Evolutionary conservation across 2,113 vertebrate species (phyloP).

Genomic region (Manacus vitellinus): DNA sequence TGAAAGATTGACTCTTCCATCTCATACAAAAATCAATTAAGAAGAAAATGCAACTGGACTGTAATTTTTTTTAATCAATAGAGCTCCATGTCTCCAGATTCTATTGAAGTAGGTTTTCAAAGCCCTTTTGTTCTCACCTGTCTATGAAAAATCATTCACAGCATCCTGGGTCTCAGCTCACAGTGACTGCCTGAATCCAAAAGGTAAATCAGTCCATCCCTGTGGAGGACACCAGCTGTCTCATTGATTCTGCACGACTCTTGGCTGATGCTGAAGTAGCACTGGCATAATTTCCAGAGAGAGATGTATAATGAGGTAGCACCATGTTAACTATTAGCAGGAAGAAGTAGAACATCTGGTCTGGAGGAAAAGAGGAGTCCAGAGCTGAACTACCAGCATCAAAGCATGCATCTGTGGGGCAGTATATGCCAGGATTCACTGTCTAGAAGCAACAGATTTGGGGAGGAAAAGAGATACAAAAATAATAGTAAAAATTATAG

Average conservation of each 20-base stretch:
- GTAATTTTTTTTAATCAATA: constrained; percentile 66
- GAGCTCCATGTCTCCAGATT: constrained; percentile 56
- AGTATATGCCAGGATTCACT: neutral
- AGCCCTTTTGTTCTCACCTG: constrained; percentile 81
- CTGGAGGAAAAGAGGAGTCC: constrained; percentile 70
- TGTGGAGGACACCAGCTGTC: constrained; percentile 76
- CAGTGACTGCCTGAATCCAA: constrained; percentile 72
- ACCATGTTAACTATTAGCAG: constrained; percentile 70
- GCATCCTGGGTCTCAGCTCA: constrained; percentile 69
- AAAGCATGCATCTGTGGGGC: neutral
- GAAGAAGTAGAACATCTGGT: constrained; percentile 79
- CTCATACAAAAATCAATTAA: constrained; percentile 68
- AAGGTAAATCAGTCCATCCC: constrained; percentile 72
- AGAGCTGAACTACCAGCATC: constrained; percentile 44
- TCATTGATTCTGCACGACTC: constrained; percentile 73
- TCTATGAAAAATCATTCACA: constrained; percentile 76
- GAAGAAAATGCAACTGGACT: constrained; percentile 66
- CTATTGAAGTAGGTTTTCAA: constrained; percentile 78
- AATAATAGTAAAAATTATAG: neutral
- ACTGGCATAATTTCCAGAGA: constrained; percentile 73
- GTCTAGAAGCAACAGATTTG: constrained; percentile 3
- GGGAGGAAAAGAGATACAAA: neutral
- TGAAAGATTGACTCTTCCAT: constrained; percentile 41
- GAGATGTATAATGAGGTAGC: constrained; percentile 74
- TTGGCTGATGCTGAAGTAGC: constrained; percentile 69